phyloP scores from a whole-genome alignment of 2,888 invertebrate species.

The Sinhomidia bicolor region DNA sequence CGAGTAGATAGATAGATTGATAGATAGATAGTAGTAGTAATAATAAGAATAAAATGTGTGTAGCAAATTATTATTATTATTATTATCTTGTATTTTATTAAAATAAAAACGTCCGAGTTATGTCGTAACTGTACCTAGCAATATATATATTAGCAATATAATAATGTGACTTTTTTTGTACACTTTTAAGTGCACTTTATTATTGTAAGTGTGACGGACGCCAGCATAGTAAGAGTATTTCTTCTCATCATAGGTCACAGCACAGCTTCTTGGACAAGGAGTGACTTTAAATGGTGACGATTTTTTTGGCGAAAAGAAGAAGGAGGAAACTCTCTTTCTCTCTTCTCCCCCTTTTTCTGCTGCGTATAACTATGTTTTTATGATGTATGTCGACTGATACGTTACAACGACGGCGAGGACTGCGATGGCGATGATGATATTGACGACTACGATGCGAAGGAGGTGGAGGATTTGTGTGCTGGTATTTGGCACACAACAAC shows the following conservation, averaged over 20 bases:
- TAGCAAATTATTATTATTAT: background rate
- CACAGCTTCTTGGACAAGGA: background rate
- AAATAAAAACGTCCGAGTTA: background rate
- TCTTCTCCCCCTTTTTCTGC: background rate
- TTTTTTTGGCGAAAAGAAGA: background rate
- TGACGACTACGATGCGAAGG: background rate
- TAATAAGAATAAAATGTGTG: too few relatives aligned
- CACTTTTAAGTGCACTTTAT: conserved; percentile 39
- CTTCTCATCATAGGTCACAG: background rate
- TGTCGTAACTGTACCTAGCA: background rate
- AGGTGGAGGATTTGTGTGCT: too few relatives aligned
- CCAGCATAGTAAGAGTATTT: background rate
- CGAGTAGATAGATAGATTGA: too few relatives aligned
- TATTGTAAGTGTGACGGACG: background rate
- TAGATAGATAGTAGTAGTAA: too few relatives aligned
- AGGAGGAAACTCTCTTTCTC: background rate
- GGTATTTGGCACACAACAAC: conserved; percentile 23
- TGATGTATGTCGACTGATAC: conserved; percentile 2
- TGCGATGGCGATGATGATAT: background rate
- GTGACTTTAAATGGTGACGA: background rate
- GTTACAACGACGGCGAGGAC: background rate
- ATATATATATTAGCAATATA: too few relatives aligned
- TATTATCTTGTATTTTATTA: background rate
- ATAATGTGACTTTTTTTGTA: conserved; percentile 9
- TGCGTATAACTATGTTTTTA: background rate